phyloP scores from a whole-genome alignment of 2,797 vertebrate genomes.

The Anabacerthia variegaticeps region DNA sequence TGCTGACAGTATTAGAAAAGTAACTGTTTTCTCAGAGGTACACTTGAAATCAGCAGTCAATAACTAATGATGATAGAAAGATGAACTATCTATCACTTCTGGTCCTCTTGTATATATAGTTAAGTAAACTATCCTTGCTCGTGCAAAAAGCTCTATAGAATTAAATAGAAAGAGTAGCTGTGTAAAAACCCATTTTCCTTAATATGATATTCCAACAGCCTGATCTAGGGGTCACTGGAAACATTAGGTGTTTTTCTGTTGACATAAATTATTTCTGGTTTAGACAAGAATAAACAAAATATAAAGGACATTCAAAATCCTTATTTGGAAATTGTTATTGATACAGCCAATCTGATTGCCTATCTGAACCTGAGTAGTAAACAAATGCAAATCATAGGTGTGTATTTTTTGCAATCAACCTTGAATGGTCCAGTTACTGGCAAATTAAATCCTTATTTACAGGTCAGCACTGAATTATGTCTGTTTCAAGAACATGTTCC shows the following conservation, averaged over 20 bases:
- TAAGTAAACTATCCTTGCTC: background rate
- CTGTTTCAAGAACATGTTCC: background rate
- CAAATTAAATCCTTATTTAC: background rate
- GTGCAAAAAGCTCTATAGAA: background rate
- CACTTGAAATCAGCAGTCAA: background rate
- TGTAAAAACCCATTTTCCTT: background rate
- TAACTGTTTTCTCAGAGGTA: background rate
- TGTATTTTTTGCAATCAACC: background rate
- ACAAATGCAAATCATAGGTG: background rate
- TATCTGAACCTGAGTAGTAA: background rate
- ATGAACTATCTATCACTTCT: background rate
- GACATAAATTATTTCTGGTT: background rate
- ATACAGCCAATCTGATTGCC: background rate
- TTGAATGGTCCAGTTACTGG: background rate
- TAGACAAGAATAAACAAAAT: background rate
- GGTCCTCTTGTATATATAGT: background rate
- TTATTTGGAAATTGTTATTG: background rate
- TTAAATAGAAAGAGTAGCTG: background rate
- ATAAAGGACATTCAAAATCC: background rate
- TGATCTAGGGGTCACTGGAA: background rate
- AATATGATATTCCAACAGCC: background rate
- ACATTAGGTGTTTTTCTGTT: background rate
- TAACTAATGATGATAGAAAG: background rate
- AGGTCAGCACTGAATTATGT: accelerated
- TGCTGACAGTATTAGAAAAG: background rate